Base-by-base conservation (phyloP, 2,797 vertebrate species). In the Etheostoma nigrum region DNA sequence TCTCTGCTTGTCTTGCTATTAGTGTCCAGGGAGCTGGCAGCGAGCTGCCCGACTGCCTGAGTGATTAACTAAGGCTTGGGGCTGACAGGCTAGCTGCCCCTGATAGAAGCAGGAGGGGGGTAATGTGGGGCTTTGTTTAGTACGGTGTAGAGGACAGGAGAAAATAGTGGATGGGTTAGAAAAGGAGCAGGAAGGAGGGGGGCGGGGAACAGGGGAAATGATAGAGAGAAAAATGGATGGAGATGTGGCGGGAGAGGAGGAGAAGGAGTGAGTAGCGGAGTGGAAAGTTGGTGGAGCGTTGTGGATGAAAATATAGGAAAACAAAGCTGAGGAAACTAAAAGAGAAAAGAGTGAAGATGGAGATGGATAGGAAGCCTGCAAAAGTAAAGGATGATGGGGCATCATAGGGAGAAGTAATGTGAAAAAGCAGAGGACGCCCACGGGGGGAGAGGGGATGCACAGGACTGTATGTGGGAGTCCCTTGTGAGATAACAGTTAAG, bases 21-120 rank as follows among this genome's bases (percentile, higher is more conserved):
- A 93, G 91, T 81, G 92, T 93, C 92, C 89, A 65, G 93, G 94
- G 94, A 94, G 86, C 78, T 79, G 78, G 91, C 57, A 72, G 86
- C 48, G 72, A 89, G 87, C 88, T 86, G 86, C 81, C 82, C 83
- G 70, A 88, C 90, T 92, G 87, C 84, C 87, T 96, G 95, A 96
- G 94, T 96, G 95, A 96, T 96, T 96, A 96, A 95, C 93, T 91
- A 89, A 94, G 92, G 94, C 94, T 95, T 47, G 90, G 78, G 93
- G 93, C 94, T 95, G 95, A 95, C 95, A 95, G 93, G 92, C 88
- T 82, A 86, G 88, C 86, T 88, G 88, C 77, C 90, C 92, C 91
- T 90, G 72, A 86, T 88, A 88, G 89, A 87, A 85, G 89, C 81
- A 82, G 78, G 86, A 86, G 90, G 89, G 88, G 86, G 69, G 73